Evolutionary conservation across 1,140 invertebrate genomes (phyloP), one percentile per base, ranked within the genome.

Genomic region (Vanessa atalanta): DNA sequence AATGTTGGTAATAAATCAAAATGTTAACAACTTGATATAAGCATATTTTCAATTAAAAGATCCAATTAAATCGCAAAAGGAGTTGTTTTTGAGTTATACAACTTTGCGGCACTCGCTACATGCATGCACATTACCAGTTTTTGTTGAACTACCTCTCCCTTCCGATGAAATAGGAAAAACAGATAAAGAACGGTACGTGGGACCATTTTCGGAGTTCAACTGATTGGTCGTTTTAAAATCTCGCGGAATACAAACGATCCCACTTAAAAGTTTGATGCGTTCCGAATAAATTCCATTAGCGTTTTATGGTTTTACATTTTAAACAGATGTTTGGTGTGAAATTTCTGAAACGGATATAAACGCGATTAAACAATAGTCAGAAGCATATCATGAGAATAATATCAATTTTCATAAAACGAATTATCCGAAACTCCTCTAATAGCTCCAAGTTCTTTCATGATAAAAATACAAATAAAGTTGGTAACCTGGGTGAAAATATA

Each of bases 221-320:
- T 23, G 55, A 26, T 76, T 81, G 82, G 82, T 78, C 73, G 63
- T 66, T 57, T 74, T 75, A 76, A 76, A 83, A 81, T 72, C 79
- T 75, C 75, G 75, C 72, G 57, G 86, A 87, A 89, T 87, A 89
- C 87, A 88, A 90, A 90, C 78, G 86, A 84, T 76, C 72, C 81
- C 81, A 87, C 85, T 89, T 90, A 88, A 85, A 87, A 91, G 80
- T 91, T 91, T 90, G 86, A 91, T 87, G 80, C 80, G 79, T 86
- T 88, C 84, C 75, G 80, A 88, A 86, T 90, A 87, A 88, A 87
- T 89, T 88, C 85, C 82, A 91, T 91, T 87, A 87, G 74, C 80
- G 81, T 88, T 89, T 90, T 82, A 90, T 83, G 83, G 83, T 87
- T 86, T 85, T 83, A 88, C 87, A 87, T 87, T 87, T 83, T 80